Percentiles rank a stretch among this genome's conserved stretches.
Conservation (phyloP, 2,797 vertebrate genomes). For the Rhincodon typus region DNA sequence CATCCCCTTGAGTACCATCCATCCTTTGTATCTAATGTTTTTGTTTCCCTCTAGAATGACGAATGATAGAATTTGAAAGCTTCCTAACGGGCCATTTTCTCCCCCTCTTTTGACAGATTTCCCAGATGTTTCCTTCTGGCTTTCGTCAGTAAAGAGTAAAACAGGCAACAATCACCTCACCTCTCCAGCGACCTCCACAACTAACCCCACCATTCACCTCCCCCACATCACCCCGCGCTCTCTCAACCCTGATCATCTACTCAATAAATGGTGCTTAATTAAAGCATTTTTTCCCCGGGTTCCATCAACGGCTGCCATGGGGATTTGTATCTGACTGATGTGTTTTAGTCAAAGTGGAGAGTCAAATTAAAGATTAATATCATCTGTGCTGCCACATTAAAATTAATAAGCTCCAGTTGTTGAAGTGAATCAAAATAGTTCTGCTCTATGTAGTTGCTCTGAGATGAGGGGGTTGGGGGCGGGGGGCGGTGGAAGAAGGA, state of each 20-base stretch:
- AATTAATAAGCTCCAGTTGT: constrained; percentile 27
- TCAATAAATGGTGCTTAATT: neutral
- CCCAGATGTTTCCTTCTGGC: constrained; percentile 23
- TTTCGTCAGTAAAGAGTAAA: neutral
- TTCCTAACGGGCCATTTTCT: neutral
- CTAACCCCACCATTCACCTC: neutral
- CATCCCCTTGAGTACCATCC: neutral
- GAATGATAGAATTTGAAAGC: neutral
- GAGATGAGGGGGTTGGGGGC: neutral
- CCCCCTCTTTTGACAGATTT: neutral
- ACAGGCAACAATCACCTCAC: neutral
- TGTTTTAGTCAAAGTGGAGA: neutral
- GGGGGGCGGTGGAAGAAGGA: neutral
- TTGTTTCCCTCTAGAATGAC: neutral
- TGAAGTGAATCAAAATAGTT: neutral
- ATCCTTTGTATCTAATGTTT: neutral
- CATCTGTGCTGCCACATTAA: neutral
- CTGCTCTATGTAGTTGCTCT: neutral
- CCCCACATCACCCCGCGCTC: neutral
- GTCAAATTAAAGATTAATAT: neutral
- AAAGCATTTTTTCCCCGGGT: neutral
- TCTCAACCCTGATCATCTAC: neutral
- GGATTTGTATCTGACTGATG: neutral
- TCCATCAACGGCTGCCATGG: neutral
- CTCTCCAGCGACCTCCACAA: neutral